phyloP scores from a whole-genome alignment of 2,113 vertebrate genomes.

The Hippoglossus stenolepis region DNA sequence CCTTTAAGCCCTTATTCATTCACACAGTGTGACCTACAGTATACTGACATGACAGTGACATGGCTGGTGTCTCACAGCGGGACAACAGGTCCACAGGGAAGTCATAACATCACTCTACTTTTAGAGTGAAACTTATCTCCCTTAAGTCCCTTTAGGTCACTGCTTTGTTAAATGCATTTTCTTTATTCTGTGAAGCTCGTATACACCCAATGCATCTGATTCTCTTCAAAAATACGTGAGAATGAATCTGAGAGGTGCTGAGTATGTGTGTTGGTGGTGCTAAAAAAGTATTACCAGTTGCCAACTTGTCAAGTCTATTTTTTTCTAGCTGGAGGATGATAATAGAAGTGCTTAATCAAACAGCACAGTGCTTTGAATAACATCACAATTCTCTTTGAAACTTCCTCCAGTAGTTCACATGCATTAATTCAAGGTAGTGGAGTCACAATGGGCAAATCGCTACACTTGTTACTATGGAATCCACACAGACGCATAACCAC shows the following conservation, averaged over 20 bases:
- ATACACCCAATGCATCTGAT: not conserved
- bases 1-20: constrained; percentile 56
- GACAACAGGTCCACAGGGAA: constrained; percentile 18
- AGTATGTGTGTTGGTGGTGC: not conserved
- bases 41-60: constrained; percentile 46
- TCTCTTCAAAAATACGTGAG: no score
- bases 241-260: not conserved
- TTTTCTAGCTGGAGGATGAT: not conserved
- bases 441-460: constrained; percentile 41
- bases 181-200: no score
- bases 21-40: constrained; percentile 50
- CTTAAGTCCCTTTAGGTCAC: not conserved
- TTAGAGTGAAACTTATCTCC: constrained; percentile 6
- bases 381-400: constrained; percentile 20
- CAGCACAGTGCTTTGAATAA: not conserved
- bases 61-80: constrained; percentile 52
- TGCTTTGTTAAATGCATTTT: not conserved
- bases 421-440: constrained; percentile 40
- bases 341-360: constrained; percentile 14
- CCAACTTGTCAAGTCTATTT: not conserved
- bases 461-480: constrained; percentile 71
- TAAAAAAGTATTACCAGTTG: not conserved
- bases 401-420: constrained; percentile 18
- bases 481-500: constrained; percentile 47
- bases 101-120: constrained; percentile 23